Evolutionary conservation across 2,888 invertebrate species (phyloP).

Genomic region (Masnerella sp.): DNA sequence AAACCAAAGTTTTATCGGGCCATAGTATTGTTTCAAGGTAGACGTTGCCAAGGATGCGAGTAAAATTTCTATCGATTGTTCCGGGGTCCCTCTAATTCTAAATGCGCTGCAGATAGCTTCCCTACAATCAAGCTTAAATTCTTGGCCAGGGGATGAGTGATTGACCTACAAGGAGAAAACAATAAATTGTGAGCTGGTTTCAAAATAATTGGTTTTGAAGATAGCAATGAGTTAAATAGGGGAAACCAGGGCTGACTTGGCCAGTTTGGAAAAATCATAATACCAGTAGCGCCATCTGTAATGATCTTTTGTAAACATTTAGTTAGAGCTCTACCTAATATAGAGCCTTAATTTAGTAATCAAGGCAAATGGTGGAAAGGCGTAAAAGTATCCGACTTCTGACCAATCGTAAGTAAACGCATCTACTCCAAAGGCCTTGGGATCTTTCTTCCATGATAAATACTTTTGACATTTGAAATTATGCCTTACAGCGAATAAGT

Average conservation of each 20-base stretch:
- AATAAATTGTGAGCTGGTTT: conserved; percentile 19
- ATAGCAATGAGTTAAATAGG: background rate
- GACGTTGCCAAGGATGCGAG: background rate
- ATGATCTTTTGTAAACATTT: conserved; percentile 39
- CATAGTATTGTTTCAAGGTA: background rate
- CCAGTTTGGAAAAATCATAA: background rate
- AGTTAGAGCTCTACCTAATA: no score
- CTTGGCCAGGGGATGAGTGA: conserved; percentile 26
- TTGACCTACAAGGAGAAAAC: conserved; percentile 47
- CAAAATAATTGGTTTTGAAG: background rate
- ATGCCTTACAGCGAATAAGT: conserved; percentile 61
- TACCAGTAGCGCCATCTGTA: background rate
- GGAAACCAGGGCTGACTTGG: conserved; percentile 1
- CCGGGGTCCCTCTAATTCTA: background rate
- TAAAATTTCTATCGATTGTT: background rate
- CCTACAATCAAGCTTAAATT: conserved; percentile 46
- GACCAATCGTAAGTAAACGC: background rate
- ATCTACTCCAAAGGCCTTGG: background rate
- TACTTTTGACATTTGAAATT: conserved; percentile 60
- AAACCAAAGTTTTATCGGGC: background rate
- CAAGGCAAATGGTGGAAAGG: conserved; percentile 51
- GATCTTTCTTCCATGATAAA: conserved; percentile 58
- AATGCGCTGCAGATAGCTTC: conserved; percentile 14
- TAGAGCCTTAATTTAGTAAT: no score
- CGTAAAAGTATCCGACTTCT: conserved; percentile 4